Evolutionary conservation across 2,797 vertebrate genomes (phyloP).

Genomic region (Phyllotis vaccarum): DNA sequence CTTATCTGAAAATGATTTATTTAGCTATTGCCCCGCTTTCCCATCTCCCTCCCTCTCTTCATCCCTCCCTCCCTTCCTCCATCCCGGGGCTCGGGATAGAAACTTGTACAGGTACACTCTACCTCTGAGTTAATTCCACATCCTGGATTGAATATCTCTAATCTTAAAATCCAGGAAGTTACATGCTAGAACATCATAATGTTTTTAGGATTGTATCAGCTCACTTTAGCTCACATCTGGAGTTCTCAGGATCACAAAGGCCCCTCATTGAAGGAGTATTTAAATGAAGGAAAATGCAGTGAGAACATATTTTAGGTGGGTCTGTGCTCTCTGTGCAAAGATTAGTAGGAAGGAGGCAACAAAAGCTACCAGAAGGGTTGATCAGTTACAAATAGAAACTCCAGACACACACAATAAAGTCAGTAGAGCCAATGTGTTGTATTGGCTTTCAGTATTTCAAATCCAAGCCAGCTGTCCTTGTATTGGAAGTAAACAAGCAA

Average conservation of each 20-base stretch:
- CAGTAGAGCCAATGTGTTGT: background rate
- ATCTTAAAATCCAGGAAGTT: background rate
- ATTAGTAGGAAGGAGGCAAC: background rate
- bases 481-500: constrained; percentile 50
- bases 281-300: background rate
- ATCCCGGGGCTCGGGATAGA: background rate
- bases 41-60: background rate
- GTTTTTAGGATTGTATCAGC: background rate
- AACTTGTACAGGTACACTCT: background rate
- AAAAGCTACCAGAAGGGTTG: background rate
- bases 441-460: too few species aligned
- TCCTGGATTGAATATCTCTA: background rate
- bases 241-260: constrained; percentile 20
- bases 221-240: background rate
- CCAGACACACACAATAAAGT: background rate
- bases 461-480: too few species aligned
- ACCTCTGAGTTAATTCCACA: background rate
- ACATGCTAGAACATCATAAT: background rate
- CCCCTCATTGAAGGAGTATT: background rate
- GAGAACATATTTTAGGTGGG: background rate
- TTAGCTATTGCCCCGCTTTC: too few species aligned
- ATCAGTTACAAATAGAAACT: constrained; percentile 10
- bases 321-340: background rate
- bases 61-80: background rate
- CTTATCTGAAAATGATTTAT: background rate